Evolutionary conservation across 2,888 invertebrate species (phyloP).

Genomic region (Lasioglossum vierecki): DNA sequence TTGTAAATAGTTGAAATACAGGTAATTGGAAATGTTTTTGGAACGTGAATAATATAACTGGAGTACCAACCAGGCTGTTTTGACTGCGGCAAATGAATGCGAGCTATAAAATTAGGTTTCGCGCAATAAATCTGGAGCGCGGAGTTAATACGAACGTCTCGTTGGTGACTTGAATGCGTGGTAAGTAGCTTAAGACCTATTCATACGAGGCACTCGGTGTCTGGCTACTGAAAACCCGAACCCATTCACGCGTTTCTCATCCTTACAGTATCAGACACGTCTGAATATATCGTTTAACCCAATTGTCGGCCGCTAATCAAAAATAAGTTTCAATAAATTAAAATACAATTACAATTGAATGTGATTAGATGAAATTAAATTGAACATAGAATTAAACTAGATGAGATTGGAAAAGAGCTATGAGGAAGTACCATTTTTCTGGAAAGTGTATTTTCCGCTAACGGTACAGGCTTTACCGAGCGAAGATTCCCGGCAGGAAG

Average conservation of each 20-base stretch:
- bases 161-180: slow-evolving; percentile 10
- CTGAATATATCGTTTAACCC: neutral
- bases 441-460: neutral
- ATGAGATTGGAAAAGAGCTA: neutral
- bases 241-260: slow-evolving; percentile 10
- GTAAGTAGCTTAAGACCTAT: slow-evolving; percentile 12
- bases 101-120: neutral
- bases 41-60: neutral
- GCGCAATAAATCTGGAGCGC: neutral
- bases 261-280: neutral
- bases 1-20: neutral
- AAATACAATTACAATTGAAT: neutral
- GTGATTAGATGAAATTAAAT: neutral
- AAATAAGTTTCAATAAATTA: neutral
- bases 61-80: neutral
- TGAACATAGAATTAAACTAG: neutral
- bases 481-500: slow-evolving; percentile 40
- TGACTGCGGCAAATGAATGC: neutral
- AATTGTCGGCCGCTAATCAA: neutral
- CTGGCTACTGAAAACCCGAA: neutral
- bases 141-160: slow-evolving; percentile 4
- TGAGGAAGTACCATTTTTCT: neutral
- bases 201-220: neutral
- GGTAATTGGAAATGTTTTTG: neutral
- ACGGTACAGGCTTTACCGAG: slow-evolving; percentile 19